phyloP scores from a whole-genome alignment of 23 tunicate genomes.

The Clavelina lepadiformis region DNA sequence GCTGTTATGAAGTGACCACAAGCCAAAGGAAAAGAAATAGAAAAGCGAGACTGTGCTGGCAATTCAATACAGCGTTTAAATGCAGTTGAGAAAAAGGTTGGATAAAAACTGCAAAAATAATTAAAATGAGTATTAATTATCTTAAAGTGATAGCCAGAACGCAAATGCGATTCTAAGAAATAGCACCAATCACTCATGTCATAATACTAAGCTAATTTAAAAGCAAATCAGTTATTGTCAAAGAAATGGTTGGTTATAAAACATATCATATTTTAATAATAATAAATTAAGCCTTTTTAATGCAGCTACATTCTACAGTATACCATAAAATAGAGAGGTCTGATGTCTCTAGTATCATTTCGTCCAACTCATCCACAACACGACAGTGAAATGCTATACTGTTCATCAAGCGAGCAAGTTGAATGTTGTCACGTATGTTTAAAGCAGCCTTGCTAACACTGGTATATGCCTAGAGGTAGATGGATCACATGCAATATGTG shows the following conservation, averaged over 20 bases:
- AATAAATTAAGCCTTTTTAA: too few species aligned
- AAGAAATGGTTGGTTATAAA: too few species aligned
- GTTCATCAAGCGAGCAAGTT: constrained; percentile 71
- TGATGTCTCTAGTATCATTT: constrained; percentile 72
- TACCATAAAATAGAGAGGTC: constrained; percentile 87
- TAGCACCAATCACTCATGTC: neutral
- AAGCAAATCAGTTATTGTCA: neutral
- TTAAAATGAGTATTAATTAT: too few species aligned
- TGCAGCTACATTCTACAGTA: too few species aligned
- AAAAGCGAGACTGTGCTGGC: constrained; percentile 60
- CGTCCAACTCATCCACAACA: constrained; percentile 83
- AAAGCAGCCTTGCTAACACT: constrained; percentile 87
- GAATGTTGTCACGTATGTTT: constrained; percentile 60
- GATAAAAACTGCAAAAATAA: constrained; percentile 53
- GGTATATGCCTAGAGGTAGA: constrained; percentile 68
- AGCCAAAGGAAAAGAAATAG: constrained; percentile 78
- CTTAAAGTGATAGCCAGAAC: too few species aligned
- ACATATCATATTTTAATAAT: too few species aligned
- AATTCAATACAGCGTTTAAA: constrained; percentile 84
- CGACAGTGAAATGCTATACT: constrained; percentile 71
- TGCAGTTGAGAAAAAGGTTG: constrained; percentile 51
- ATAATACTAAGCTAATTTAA: neutral
- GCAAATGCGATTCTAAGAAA: too few species aligned
- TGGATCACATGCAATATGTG: neutral
- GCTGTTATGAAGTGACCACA: constrained; percentile 75